phyloP scores from a whole-genome alignment of 2,113 vertebrate species.

The Dryoscopus gambensis region DNA sequence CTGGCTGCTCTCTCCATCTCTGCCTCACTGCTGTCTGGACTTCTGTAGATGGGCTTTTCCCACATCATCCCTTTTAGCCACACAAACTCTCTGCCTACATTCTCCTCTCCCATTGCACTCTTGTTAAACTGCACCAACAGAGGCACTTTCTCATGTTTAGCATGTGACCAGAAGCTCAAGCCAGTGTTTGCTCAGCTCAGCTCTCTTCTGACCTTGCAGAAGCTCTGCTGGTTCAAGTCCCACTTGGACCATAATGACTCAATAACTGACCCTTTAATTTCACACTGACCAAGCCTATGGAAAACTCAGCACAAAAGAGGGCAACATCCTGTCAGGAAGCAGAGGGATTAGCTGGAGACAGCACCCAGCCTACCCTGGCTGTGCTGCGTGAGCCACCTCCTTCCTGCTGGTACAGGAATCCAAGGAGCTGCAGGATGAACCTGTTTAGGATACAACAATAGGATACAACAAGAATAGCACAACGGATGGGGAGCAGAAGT shows the following conservation, averaged over 20 bases:
- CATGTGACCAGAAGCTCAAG: not conserved
- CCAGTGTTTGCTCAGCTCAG: not conserved
- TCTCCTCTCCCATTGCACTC: not conserved
- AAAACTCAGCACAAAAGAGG: not conserved
- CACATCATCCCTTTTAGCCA: not conserved
- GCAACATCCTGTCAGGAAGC: not conserved
- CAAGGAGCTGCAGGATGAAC: not conserved
- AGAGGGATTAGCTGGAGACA: not conserved
- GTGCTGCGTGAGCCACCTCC: not conserved
- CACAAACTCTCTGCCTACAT: not conserved
- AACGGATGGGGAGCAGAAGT: not conserved
- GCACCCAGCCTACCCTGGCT: not conserved
- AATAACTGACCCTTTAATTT: not conserved
- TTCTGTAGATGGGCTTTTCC: not conserved
- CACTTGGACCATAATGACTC: not conserved
- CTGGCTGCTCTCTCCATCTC: not conserved
- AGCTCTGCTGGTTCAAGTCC: not conserved
- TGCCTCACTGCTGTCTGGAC: not conserved
- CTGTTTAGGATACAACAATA: not conserved
- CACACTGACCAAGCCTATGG: not conserved
- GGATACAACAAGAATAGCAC: not conserved
- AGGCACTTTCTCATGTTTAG: not conserved
- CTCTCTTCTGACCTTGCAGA: not conserved
- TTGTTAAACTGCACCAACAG: not conserved
- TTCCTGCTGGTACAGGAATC: not conserved